phyloP scores from a whole-genome alignment of 2,888 invertebrate species.

The Ennomos quercinarius region DNA sequence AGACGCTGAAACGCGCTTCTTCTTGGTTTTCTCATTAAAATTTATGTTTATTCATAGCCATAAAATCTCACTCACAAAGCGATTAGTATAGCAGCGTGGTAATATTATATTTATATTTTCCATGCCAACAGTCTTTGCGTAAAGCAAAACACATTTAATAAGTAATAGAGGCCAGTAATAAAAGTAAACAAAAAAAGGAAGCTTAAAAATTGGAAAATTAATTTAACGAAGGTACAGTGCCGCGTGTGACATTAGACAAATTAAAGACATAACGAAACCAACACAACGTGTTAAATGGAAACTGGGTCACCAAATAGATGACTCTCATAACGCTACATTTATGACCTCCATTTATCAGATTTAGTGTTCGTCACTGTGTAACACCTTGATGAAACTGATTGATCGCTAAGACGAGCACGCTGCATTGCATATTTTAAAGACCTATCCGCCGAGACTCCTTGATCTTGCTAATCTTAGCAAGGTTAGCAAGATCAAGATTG shows the following conservation, averaged over 20 bases:
- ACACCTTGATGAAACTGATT: constrained; percentile 24
- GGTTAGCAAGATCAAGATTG: too few species aligned
- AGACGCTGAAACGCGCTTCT: constrained; percentile 42
- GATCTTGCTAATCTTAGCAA: constrained; percentile 39
- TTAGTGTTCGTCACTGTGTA: constrained; percentile 21
- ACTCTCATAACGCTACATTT: constrained; percentile 30
- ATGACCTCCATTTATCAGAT: constrained; percentile 29
- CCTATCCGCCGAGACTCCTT: constrained; percentile 35
- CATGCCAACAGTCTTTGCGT: constrained; percentile 13
- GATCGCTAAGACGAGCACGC: constrained; percentile 23
- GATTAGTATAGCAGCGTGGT: constrained; percentile 22
- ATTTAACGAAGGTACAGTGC: not conserved
- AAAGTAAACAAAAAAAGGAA: not conserved
- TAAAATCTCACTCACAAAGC: constrained; percentile 44
- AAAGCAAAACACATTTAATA: constrained; percentile 5
- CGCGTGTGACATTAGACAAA: constrained; percentile 17
- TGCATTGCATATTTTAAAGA: constrained; percentile 27
- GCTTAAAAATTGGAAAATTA: not conserved
- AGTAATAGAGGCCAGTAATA: not conserved
- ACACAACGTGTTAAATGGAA: constrained; percentile 29
- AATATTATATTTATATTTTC: constrained; percentile 21
- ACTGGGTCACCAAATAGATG: constrained; percentile 35
- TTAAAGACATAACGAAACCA: constrained; percentile 21
- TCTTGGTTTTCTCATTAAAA: constrained; percentile 46
- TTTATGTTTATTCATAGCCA: constrained; percentile 56